Percentiles rank a stretch among this genome's conserved stretches.
These are phyloP conservation scores for Galaxias olidus DNA, from an alignment of 2,797 vertebrate genomes.

Conservation along the genomic window DNA sequence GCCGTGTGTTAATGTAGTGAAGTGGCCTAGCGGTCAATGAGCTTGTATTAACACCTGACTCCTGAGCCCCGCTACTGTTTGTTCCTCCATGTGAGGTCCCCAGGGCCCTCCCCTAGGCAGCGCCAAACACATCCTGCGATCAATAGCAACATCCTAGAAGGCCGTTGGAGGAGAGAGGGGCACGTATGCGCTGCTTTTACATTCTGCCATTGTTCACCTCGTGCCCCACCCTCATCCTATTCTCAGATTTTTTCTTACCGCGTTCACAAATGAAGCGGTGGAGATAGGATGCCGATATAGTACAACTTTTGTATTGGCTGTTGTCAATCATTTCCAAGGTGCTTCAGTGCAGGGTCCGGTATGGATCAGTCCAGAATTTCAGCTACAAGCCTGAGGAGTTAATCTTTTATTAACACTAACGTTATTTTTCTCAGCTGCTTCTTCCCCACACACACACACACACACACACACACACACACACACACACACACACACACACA, in stretches of 20 bases:
- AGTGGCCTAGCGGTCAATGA: constrained; percentile 74
- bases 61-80: constrained; percentile 64
- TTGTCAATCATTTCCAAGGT: constrained; percentile 15
- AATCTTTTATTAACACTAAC: constrained; percentile 35
- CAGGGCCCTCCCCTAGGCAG: constrained; percentile 57
- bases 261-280: constrained; percentile 21
- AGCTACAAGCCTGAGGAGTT: constrained; percentile 15
- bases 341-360: constrained; percentile 9
- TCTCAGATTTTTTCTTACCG: constrained; percentile 22
- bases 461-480: constrained; percentile 12
- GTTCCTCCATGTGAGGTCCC: constrained; percentile 63
- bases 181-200: constrained; percentile 15
- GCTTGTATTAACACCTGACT: constrained; percentile 80
- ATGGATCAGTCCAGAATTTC: constrained; percentile 26
- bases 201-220: constrained; percentile 13
- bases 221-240: neutral
- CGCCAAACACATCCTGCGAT: constrained; percentile 67
- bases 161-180: constrained; percentile 17
- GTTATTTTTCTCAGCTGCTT: neutral
- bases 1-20: constrained; percentile 74
- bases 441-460: constrained; percentile 20
- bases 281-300: constrained; percentile 2
- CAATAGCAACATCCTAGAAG: constrained; percentile 71
- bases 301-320: constrained; percentile 13
- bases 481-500: constrained; percentile 2